These are phyloP conservation scores for Drosophila merina DNA, from an alignment of 2,888 invertebrate species.

Conservation along the genomic window DNA sequence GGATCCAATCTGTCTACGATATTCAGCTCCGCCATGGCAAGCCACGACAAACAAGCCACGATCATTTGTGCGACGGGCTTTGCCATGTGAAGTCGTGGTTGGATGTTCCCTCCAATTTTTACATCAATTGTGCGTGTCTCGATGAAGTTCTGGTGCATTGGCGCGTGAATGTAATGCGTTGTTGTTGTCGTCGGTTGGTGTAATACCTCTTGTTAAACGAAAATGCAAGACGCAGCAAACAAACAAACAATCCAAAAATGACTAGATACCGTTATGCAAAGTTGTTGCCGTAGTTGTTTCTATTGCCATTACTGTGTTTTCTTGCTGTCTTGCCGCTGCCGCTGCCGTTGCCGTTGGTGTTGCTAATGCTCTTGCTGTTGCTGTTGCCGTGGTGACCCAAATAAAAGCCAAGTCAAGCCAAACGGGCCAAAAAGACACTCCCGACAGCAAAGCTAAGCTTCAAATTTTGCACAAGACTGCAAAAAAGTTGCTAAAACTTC, in stretches of 20 bases:
- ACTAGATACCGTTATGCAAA: constrained; percentile 69
- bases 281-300: constrained; percentile 35
- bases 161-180: constrained; percentile 45
- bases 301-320: not conserved
- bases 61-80: constrained; percentile 60
- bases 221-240: constrained; percentile 49
- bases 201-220: constrained; percentile 34
- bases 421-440: constrained; percentile 28
- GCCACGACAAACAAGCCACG: constrained; percentile 51
- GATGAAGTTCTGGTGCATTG: constrained; percentile 45
- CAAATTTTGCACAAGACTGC: constrained; percentile 52
- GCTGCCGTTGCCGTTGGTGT: constrained; percentile 11
- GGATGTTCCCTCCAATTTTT: not conserved
- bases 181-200: constrained; percentile 41
- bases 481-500: not conserved
- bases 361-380: constrained; percentile 22
- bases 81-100: constrained; percentile 65
- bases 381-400: constrained; percentile 61
- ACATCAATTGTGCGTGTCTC: constrained; percentile 9
- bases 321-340: not conserved
- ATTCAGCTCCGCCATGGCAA: constrained; percentile 6
- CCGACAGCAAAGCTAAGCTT: constrained; percentile 60
- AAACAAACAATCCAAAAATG: constrained; percentile 47
- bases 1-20: constrained; percentile 3
- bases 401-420: constrained; percentile 53